Base-by-base conservation (phyloP, 1,140 invertebrate genomes). In the Procambarus clarkii region DNA sequence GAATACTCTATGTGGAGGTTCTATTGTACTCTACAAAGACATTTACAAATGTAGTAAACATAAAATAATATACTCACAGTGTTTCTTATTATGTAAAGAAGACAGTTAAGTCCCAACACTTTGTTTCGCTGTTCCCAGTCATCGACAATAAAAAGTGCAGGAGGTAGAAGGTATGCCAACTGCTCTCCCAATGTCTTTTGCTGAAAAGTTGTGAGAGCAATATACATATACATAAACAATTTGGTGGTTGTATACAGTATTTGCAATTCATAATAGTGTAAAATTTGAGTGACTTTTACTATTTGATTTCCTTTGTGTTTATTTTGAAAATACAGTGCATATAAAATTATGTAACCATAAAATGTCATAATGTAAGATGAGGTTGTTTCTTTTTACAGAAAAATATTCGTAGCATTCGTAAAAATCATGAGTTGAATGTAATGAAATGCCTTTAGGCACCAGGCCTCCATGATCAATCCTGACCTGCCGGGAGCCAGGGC, bases 101-200 rank as follows among this genome's bases (percentile, higher is more conserved):
- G 81, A 34, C 81, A 84, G 15, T 60, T 21, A 2, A 91, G 54
- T 45, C 88, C 88, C 0, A 91, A 76, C 9, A 79, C 9, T n/a
- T 91, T 91, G 71, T 91, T 84, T 34, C 54, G 71, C 50, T 78
- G 50, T 64, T 91, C 88, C 88, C 88, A 91, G 74, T 91, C 88
- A 69, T 91, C 88, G 13, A 78, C n/a, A 15, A 91, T 91, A 71
- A 91, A 91, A n/a, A 91, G 88, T 48, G 88, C 88, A 34, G 88
- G 88, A 44, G 88, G 88, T 13, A 91, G 44, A 11, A 91, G 58
- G 58, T 85, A 74, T 11, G 58, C 44, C 71, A 91, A 8, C 8
- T 91, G 82, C 3, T 78, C 74, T 9, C 74, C 74, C 18, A 91
- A 13, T 34, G 44, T 60, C 45, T 69, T 78, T 11, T 60, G 34